A percentile compares a stretch with the other conserved stretches of the same genome.
Evolutionary conservation across 2,113 vertebrate genomes (phyloP).

Genomic region (Dolichotis patagonum): DNA sequence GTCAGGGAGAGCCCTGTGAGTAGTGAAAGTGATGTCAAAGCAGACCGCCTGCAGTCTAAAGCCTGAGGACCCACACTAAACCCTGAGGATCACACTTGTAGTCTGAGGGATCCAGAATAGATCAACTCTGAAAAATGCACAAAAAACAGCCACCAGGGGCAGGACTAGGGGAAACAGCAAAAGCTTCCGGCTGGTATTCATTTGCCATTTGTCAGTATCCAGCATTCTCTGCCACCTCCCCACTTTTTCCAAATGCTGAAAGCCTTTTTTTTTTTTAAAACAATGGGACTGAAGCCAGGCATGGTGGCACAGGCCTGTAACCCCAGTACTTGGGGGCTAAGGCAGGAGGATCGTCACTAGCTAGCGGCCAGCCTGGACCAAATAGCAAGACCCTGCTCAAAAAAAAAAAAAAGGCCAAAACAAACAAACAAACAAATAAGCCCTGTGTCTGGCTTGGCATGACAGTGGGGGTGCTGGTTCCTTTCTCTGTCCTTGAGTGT

Average conservation of each 20-base stretch:
- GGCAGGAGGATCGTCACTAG: not conserved
- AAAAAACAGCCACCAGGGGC: not conserved
- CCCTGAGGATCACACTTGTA: not conserved
- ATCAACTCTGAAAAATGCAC: slow-evolving; percentile 2
- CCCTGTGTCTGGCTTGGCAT: slow-evolving; percentile 61
- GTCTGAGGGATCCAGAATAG: not conserved
- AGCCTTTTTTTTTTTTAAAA: not conserved
- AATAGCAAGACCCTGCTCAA: not conserved
- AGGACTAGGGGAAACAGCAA: not conserved
- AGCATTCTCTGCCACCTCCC: slow-evolving; percentile 48
- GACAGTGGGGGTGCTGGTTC: slow-evolving; percentile 41
- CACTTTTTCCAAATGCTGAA: slow-evolving; percentile 53
- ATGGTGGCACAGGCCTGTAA: not conserved
- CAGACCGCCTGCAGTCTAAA: not conserved
- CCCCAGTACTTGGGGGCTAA: not conserved
- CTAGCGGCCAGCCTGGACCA: not conserved
- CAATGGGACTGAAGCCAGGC: not conserved
- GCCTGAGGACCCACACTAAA: not conserved
- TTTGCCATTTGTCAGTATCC: slow-evolving; percentile 47
- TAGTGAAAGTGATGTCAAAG: too few species aligned
- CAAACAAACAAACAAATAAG: not conserved
- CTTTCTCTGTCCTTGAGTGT: slow-evolving; percentile 76
- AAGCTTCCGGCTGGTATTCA: not conserved
- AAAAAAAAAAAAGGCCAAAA: not conserved
- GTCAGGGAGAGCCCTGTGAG: not conserved